These are phyloP conservation scores for Lamellibrachia columna DNA, from an alignment of 2,888 invertebrate genomes.

Conservation along the genomic window DNA sequence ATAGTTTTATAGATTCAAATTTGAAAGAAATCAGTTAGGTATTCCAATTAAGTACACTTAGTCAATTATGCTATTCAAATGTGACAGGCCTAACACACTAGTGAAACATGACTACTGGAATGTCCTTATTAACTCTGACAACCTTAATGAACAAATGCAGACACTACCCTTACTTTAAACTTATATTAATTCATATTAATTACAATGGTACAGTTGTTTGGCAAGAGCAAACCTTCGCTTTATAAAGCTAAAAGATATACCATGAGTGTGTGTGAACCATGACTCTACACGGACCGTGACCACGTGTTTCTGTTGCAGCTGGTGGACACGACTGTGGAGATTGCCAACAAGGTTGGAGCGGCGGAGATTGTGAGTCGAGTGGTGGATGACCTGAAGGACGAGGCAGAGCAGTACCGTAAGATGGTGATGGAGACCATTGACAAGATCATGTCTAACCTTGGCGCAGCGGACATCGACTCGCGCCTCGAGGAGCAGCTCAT, in stretches of 20 bases:
- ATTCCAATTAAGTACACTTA: too few relatives aligned
- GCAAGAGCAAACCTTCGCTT: not conserved
- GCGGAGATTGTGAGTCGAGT: constrained; percentile 98
- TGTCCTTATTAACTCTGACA: too few relatives aligned
- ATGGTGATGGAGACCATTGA: constrained; percentile 99
- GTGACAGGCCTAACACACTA: too few relatives aligned
- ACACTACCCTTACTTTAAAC: too few relatives aligned
- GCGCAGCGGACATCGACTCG: constrained; percentile 97
- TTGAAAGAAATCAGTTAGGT: too few relatives aligned
- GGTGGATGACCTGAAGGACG: constrained; percentile 98
- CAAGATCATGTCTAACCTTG: constrained; percentile 96
- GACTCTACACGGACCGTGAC: not conserved
- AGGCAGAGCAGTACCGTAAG: constrained; percentile 98
- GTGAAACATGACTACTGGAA: too few relatives aligned
- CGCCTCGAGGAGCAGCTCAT: constrained; percentile 98
- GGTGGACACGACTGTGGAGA: constrained; percentile 99
- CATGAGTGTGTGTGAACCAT: not conserved
- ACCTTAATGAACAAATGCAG: too few relatives aligned
- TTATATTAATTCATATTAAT: not conserved
- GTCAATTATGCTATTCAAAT: too few relatives aligned
- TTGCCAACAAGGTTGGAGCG: constrained; percentile 99
- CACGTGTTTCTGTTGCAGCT: constrained; percentile 68
- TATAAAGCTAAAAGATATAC: not conserved
- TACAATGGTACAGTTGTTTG: not conserved
- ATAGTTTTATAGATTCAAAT: too few relatives aligned